Evolutionary conservation across 2,888 invertebrate genomes (phyloP).

Genomic region (Imbricaverruca yamaguchii): DNA sequence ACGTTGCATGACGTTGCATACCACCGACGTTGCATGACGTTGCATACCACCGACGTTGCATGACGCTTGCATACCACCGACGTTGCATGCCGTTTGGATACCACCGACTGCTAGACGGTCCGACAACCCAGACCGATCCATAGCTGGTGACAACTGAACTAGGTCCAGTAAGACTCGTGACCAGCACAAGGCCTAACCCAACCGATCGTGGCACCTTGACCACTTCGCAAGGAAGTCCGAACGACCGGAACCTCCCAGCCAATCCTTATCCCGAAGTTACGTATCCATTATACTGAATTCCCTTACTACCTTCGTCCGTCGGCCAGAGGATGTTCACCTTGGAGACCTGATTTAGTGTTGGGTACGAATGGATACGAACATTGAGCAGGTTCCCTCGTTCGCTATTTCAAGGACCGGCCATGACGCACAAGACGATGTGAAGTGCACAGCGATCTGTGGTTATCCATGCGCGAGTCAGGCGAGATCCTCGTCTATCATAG

Average conservation of each 20-base stretch:
- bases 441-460: conserved; percentile 42
- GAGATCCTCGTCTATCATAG: conserved; percentile 29
- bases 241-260: neutral
- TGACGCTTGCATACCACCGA: too few species aligned
- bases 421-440: conserved; percentile 39
- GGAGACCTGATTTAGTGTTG: too few species aligned
- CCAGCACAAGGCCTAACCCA: neutral
- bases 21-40: too few species aligned
- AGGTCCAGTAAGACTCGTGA: neutral
- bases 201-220: neutral
- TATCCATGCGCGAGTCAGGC: conserved; percentile 44
- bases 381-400: too few species aligned
- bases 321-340: too few species aligned
- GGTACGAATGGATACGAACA: too few species aligned
- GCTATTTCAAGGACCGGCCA: conserved; percentile 23
- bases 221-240: neutral
- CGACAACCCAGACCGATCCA: neutral
- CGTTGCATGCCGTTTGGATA: too few species aligned
- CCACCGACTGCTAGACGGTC: neutral
- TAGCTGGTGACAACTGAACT: neutral
- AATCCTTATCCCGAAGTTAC: too few species aligned
- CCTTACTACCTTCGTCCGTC: too few species aligned
- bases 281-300: too few species aligned
- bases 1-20: too few species aligned
- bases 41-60: too few species aligned